Evolutionary conservation across 2,113 vertebrate genomes (phyloP), one percentile per base, ranked within the genome.

Genomic region (Chunga burmeisteri): DNA sequence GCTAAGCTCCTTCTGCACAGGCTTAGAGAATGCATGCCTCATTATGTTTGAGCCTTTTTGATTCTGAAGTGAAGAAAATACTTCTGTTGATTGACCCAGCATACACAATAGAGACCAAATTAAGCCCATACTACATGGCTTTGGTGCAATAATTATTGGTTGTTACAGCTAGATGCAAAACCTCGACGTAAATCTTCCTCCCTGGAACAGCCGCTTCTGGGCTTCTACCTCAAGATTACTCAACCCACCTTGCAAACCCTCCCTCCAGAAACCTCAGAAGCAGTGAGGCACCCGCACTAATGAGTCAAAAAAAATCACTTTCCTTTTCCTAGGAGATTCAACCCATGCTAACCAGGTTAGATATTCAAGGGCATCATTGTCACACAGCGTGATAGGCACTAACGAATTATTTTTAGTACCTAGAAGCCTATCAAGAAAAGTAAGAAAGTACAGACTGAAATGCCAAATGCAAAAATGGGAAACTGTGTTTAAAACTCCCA

Each of bases 401-500:
- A 91, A 65, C 26, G 5, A 94, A 94, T 96, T 95, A 93, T 94
- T 96, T 96, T 94, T 86, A 88, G 73, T 94, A 81, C 56, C 40
- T 94, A 87, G 56, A 89, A 95, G 50, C 63, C 75, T 85, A 95
- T 95, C 89, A 94, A 81, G 73, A 87, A 85, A 87, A 86, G 77
- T 88, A 94, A 90, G 81, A 95, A 94, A 92, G 84, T 82, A 78
- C 70, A 73, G 62, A 58, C 73, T 91, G 62, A 93, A 97, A 95
- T 97, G 75, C 63, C 89, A 94, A 95, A 95, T 95, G 74, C 50
- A 86, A 95, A 97, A 96, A 91, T 87, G 61, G 67, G 65, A 92
- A 97, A 81, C 27, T 70, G 50, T 90, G 42, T 95, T 80, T 96
- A 86, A 93, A 83, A 89, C 15, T 96, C 89, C 72, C 72, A 90